phyloP scores from a whole-genome alignment of 1,140 invertebrate species.

The Melanaphis sacchari region DNA sequence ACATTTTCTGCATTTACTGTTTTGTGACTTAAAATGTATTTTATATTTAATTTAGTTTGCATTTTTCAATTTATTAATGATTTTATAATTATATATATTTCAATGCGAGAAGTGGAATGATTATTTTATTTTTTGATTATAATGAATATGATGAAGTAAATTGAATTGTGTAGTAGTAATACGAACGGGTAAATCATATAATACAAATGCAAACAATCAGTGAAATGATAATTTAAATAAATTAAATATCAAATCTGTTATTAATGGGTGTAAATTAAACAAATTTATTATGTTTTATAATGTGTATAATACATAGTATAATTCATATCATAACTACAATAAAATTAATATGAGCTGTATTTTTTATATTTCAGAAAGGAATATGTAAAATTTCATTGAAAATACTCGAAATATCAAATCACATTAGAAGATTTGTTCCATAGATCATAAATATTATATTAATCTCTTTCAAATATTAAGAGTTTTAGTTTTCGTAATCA shows the following conservation, averaged over 20 bases:
- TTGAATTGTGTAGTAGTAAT: not conserved
- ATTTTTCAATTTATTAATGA: constrained; percentile 1
- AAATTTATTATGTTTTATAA: not conserved
- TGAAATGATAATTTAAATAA: not conserved
- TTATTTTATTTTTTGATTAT: not conserved
- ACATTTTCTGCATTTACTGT: not conserved
- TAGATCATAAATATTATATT: not conserved
- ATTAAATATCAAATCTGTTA: not conserved
- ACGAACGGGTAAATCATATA: too few relatives aligned
- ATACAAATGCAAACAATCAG: too few relatives aligned
- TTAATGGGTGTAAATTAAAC: not conserved
- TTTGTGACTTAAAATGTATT: not conserved
- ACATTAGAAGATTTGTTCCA: not conserved
- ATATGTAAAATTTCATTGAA: not conserved
- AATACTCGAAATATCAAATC: not conserved
- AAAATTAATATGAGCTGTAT: not conserved
- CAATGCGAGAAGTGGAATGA: constrained; percentile 47
- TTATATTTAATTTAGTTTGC: not conserved
- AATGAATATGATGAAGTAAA: not conserved
- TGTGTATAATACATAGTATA: too few relatives aligned
- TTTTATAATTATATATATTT: not conserved
- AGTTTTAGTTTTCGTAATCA: constrained; percentile 8
- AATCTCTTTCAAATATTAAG: not conserved
- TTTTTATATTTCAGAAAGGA: constrained; percentile 5
- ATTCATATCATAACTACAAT: not conserved